Conservation (phyloP, 1,140 invertebrate species). For the Diorhabda sublineata region DNA sequence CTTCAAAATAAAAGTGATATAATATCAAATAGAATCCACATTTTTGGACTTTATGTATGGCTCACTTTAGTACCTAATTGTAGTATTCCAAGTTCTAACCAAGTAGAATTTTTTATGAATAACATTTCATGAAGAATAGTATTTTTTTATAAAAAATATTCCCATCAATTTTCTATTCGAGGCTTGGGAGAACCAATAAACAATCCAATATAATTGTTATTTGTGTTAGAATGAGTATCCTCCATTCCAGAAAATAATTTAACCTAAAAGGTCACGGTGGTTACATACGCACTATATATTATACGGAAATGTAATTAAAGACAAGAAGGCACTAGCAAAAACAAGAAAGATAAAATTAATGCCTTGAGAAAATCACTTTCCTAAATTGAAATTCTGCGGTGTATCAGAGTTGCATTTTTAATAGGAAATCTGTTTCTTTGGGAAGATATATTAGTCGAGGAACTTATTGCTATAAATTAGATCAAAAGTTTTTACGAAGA, state of each 20-base stretch:
- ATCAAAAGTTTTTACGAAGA: not conserved
- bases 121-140: too few species aligned
- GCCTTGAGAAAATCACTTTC: conserved; percentile 4
- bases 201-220: not conserved
- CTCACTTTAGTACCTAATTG: too few species aligned
- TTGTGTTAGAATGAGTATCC: not conserved
- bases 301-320: conserved; percentile 7
- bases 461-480: not conserved
- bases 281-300: conserved; percentile 5
- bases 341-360: conserved; percentile 5
- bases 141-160: too few species aligned
- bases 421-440: conserved; percentile 25
- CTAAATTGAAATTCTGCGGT: conserved; percentile 12
- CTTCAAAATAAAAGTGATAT: too few species aligned
- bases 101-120: too few species aligned
- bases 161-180: too few species aligned
- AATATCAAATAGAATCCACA: too few species aligned
- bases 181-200: too few species aligned
- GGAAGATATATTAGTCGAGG: conserved; percentile 4
- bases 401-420: conserved; percentile 28
- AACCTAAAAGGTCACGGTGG: not conserved
- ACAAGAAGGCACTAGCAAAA: conserved; percentile 1
- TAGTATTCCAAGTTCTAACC: too few species aligned
- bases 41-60: too few species aligned
- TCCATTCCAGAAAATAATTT: not conserved